Evolutionary conservation across 2,888 invertebrate genomes (phyloP).

Genomic region (Adelphocoris suturalis): DNA sequence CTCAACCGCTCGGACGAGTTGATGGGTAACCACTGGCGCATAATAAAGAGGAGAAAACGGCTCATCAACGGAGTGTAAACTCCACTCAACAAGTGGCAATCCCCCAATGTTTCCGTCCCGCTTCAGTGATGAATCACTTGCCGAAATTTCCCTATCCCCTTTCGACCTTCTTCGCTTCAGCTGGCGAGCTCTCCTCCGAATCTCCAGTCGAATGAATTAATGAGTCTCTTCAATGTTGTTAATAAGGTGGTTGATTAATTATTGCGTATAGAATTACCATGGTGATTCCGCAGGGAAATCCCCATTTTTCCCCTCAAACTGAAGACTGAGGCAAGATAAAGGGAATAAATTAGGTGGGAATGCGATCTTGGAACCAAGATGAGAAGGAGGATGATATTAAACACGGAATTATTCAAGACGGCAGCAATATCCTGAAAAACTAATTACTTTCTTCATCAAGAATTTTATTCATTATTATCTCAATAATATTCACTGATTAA

Average conservation of each 20-base stretch:
- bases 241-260: neutral
- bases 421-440: too few relatives aligned
- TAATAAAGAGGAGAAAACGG: conserved; percentile 11
- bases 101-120: conserved; percentile 10
- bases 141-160: neutral
- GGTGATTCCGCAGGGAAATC: neutral
- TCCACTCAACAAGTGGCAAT: conserved; percentile 11
- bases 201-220: neutral
- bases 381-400: too few relatives aligned
- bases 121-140: neutral
- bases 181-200: neutral
- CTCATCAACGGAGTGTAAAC: neutral
- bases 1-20: neutral
- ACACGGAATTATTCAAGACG: too few relatives aligned
- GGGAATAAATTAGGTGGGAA: too few relatives aligned
- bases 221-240: neutral
- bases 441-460: too few relatives aligned
- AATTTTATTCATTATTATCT: too few relatives aligned
- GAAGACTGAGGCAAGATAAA: too few relatives aligned
- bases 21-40: neutral
- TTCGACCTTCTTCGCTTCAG: neutral
- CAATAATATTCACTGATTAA: too few relatives aligned
- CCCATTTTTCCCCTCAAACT: neutral
- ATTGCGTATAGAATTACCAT: neutral
- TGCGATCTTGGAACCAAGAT: too few relatives aligned